A percentile compares a stretch with the other conserved stretches of the same genome.
phyloP scores from a whole-genome alignment of 2,888 invertebrate species.

The Hypomecis atomaria region DNA sequence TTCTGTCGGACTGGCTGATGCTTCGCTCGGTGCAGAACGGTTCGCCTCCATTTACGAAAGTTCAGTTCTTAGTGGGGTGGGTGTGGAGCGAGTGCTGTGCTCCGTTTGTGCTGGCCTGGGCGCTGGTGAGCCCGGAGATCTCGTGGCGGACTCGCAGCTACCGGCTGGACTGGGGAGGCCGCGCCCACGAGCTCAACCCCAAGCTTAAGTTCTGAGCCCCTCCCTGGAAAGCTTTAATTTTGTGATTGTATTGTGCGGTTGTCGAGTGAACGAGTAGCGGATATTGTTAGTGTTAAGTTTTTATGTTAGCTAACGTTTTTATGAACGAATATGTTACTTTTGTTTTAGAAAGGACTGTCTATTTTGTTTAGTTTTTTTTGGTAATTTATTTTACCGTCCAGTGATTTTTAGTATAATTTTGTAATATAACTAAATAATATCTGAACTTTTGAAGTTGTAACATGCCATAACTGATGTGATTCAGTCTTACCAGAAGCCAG shows the following conservation, averaged over 20 bases:
- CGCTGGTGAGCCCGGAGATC: constrained; percentile 94
- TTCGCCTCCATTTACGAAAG: constrained; percentile 96
- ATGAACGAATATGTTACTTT: constrained; percentile 64
- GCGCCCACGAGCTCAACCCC: constrained; percentile 94
- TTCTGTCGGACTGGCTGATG: constrained; percentile 97
- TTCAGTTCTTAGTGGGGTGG: constrained; percentile 98
- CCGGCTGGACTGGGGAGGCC: constrained; percentile 97
- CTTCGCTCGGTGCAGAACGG: constrained; percentile 96
- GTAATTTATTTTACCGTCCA: constrained; percentile 47
- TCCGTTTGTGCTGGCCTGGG: constrained; percentile 94
- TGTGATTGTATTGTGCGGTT: constrained; percentile 55
- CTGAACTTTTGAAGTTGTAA: constrained; percentile 28
- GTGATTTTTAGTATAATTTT: constrained; percentile 42
- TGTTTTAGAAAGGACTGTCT: constrained; percentile 78
- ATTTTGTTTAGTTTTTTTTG: constrained; percentile 59
- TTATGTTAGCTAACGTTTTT: constrained; percentile 60
- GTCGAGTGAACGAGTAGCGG: constrained; percentile 55
- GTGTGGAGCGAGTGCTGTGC: constrained; percentile 96
- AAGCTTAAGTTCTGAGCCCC: constrained; percentile 86
- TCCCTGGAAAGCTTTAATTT: constrained; percentile 76
- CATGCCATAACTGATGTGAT: constrained; percentile 34
- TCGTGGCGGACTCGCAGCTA: constrained; percentile 97
- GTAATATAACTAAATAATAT: constrained; percentile 36
- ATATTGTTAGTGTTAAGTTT: constrained; percentile 66
- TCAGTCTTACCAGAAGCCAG: constrained; percentile 24